Conservation (phyloP, 53 echinoderm and acorn worm genomes). For the Crossaster papposus region DNA sequence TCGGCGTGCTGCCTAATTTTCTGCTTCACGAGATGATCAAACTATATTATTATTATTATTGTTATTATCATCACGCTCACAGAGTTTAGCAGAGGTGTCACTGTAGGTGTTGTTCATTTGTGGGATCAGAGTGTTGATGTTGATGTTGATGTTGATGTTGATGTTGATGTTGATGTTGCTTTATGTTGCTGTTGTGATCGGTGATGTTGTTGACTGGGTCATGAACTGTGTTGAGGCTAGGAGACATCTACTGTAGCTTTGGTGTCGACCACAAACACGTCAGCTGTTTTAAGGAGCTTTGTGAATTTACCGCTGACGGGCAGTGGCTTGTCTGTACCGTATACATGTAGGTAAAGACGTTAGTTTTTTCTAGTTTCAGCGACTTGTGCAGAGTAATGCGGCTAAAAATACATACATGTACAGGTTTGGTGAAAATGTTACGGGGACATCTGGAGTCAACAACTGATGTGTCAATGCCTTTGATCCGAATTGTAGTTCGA, state of each 20-base stretch:
- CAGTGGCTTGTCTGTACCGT: slow-evolving; percentile 8
- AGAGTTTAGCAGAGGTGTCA: no score
- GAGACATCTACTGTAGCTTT: slow-evolving; percentile 42
- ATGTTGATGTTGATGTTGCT: no score
- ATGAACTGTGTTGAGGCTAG: slow-evolving; percentile 7
- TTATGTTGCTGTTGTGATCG: slow-evolving; percentile 8
- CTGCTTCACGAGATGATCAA: no score
- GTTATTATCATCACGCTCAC: no score
- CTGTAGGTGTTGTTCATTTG: no score
- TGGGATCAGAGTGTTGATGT: no score
- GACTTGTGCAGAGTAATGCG: slow-evolving; percentile 2
- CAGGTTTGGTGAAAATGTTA: slow-evolving; percentile 15
- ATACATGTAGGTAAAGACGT: slow-evolving; percentile 24
- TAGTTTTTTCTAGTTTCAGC: slow-evolving; percentile 32
- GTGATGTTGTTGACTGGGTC: slow-evolving; percentile 16
- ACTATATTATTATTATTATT: no score
- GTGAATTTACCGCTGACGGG: slow-evolving; percentile 26
- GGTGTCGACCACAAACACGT: slow-evolving; percentile 47
- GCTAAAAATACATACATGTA: no score
- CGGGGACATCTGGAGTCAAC: slow-evolving; percentile 8
- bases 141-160: no score
- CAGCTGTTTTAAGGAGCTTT: slow-evolving; percentile 26
- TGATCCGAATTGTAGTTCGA: background rate
- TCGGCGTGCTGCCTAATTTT: no score
- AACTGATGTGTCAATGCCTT: slow-evolving; percentile 23